Evolutionary conservation across 2,113 vertebrate genomes (phyloP).

Genomic region (Ardeotis arabs): DNA sequence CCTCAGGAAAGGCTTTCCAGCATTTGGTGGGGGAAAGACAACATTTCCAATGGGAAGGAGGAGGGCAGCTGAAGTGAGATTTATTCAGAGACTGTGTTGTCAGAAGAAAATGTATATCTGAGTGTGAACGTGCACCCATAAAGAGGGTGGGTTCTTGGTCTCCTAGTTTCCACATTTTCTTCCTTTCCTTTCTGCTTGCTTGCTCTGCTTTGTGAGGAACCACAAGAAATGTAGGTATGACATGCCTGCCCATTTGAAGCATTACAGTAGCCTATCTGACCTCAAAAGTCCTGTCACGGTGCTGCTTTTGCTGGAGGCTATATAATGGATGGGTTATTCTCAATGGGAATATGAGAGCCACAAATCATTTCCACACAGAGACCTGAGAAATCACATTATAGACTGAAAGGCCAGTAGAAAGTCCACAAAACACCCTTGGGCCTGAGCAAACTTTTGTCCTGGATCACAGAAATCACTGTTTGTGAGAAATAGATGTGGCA

Average conservation of each 20-base stretch:
- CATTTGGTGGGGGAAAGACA: neutral
- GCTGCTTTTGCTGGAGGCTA: slow-evolving; percentile 10
- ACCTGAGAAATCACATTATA: neutral
- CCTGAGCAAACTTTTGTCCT: neutral
- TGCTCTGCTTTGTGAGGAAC: neutral
- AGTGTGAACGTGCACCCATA: neutral
- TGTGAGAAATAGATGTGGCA: neutral
- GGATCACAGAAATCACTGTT: neutral
- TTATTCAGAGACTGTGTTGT: neutral
- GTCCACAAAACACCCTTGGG: neutral
- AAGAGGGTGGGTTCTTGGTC: neutral
- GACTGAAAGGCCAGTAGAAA: neutral
- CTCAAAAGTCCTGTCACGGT: neutral
- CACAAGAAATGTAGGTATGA: neutral
- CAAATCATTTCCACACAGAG: slow-evolving; percentile 9
- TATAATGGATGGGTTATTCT: slow-evolving; percentile 17
- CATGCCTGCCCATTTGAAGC: neutral
- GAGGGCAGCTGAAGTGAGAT: neutral
- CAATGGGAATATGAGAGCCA: slow-evolving; percentile 1
- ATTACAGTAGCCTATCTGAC: neutral
- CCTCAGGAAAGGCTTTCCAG: neutral
- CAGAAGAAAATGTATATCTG: neutral
- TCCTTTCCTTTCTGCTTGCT: neutral
- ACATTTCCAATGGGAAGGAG: neutral
- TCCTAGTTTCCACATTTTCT: neutral